Percentiles rank a stretch among this genome's conserved stretches.
Evolutionary conservation across 2,888 invertebrate genomes (phyloP).

Genomic region (Acheta domesticus): DNA sequence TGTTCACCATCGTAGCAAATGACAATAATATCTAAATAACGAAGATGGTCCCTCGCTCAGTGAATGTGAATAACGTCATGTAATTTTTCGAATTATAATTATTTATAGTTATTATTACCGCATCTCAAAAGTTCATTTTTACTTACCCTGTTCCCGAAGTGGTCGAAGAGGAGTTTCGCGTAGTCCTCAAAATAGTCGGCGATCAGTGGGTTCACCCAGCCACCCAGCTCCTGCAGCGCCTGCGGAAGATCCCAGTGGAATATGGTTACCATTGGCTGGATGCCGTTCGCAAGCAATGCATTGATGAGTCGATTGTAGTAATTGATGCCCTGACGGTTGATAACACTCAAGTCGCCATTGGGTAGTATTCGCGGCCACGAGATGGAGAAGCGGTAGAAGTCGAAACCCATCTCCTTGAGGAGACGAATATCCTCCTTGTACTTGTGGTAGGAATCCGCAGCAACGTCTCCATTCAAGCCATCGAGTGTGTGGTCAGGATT

Average conservation of each 20-base stretch:
- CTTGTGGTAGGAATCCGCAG: background rate
- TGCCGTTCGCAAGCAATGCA: slow-evolving; percentile 43
- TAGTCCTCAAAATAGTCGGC: slow-evolving; percentile 63
- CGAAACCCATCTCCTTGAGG: slow-evolving; percentile 24
- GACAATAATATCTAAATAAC: too few species aligned
- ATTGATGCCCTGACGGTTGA: slow-evolving; percentile 42
- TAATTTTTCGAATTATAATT: too few species aligned
- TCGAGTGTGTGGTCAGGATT: slow-evolving; percentile 59
- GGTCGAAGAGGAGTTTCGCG: slow-evolving; percentile 53
- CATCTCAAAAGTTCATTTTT: too few species aligned
- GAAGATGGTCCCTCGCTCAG: too few species aligned
- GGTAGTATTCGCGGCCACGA: slow-evolving; percentile 30
- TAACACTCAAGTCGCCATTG: slow-evolving; percentile 20
- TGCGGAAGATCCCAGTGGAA: slow-evolving; percentile 52
- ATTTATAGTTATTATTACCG: too few species aligned
- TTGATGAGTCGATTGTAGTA: slow-evolving; percentile 48
- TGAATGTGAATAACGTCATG: too few species aligned
- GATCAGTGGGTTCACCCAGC: slow-evolving; percentile 64
- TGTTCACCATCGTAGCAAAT: too few species aligned
- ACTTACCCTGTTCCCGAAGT: slow-evolving; percentile 49
- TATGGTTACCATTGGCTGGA: slow-evolving; percentile 44
- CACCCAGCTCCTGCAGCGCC: slow-evolving; percentile 52
- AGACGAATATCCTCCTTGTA: background rate
- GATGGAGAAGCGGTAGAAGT: slow-evolving; percentile 27
- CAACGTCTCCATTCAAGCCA: slow-evolving; percentile 40